Evolutionary conservation across 2,797 vertebrate species (phyloP), one percentile per base, ranked within the genome.

Genomic region (Sebastolobus altivelis): DNA sequence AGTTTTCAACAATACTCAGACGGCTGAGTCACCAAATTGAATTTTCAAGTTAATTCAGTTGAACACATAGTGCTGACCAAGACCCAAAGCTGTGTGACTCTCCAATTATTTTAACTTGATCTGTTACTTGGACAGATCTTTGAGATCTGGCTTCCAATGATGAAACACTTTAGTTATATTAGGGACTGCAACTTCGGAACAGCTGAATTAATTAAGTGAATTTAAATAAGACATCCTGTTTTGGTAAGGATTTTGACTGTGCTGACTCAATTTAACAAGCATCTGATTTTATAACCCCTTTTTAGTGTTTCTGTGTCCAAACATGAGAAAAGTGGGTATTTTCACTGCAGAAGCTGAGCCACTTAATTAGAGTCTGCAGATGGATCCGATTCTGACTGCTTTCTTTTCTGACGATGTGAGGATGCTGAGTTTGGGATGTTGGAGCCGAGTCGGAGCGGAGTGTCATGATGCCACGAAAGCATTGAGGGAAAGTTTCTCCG

Each of bases 401-500:
- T 25, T 25, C 25, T 77, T 85, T 81, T 52, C 82, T 58, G 63
- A 79, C 9, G 2, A 65, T 40, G 58, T 72, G 46, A 62, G 72
- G 76, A 83, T 4, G 68, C 65, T 20, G 59, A 56, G 60, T 85
- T 80, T 75, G 56, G 70, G 75, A 77, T 58, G 77, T 59, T 78
- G 79, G 5, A 49, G 74, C 52, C 33, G 71, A 87, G 84, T 85
- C 31, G 58, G 79, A 89, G 79, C 59, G 14, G 75, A 87, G 65
- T 81, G 84, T 85, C 80, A 59, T 25, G 75, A 86, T 67, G 70
- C 74, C 63, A 76, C 13, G n/a, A 68, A 87, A 87, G 77, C 65
- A 83, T 58, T 72, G 78, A 79, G 73, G 79, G 67, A 72, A 88
- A 81, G 79, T 88, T 87, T 81, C 63, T 80, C 85, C 68, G 83